Evolutionary conservation across 1,140 invertebrate genomes (phyloP).

Genomic region (Asbolus verrucosus): DNA sequence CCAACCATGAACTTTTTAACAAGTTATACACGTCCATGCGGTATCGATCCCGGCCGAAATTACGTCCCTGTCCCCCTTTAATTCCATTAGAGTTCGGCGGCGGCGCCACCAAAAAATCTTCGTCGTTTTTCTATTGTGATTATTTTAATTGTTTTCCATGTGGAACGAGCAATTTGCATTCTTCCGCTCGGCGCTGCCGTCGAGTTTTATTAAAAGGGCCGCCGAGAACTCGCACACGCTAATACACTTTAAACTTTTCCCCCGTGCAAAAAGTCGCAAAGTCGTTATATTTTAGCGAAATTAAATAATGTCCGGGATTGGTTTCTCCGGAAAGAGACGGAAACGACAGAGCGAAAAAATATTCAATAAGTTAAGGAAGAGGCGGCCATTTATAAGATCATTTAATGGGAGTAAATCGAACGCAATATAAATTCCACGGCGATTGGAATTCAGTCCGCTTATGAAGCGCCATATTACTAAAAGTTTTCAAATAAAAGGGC

Average conservation of each 20-base stretch:
- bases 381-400: constrained; percentile 31
- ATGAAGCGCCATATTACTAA: constrained; percentile 49
- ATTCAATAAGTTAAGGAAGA: constrained; percentile 37
- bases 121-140: neutral
- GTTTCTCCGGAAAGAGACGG: constrained; percentile 23
- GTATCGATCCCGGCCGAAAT: neutral
- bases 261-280: constrained; percentile 2
- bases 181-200: neutral
- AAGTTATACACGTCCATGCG: constrained; percentile 2
- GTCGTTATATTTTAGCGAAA: constrained; percentile 28
- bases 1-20: constrained; percentile 28
- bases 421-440: constrained; percentile 52
- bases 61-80: neutral
- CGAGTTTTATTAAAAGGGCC: constrained; percentile 35
- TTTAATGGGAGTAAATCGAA: constrained; percentile 47
- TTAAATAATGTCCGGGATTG: constrained; percentile 34
- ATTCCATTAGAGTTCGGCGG: neutral
- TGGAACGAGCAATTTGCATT: constrained; percentile 34
- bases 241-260: constrained; percentile 26
- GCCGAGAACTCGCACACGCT: neutral
- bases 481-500: constrained; percentile 53
- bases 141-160: constrained; percentile 19
- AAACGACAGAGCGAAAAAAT: constrained; percentile 18
- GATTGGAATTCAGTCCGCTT: constrained; percentile 49
- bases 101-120: neutral